These are phyloP conservation scores for Dryoscopus gambensis DNA, from an alignment of 2,113 vertebrate genomes.

Conservation along the genomic window DNA sequence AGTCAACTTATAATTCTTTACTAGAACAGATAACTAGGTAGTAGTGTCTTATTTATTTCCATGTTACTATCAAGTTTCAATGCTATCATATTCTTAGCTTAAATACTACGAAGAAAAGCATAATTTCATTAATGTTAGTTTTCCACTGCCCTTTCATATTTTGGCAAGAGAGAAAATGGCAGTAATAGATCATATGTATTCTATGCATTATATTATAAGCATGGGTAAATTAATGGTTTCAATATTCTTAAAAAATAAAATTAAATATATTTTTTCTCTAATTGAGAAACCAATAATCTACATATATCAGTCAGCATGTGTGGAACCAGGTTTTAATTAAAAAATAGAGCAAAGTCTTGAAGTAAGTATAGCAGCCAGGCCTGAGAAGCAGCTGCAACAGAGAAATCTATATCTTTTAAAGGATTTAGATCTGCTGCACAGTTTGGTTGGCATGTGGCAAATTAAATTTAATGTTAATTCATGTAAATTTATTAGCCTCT, in stretches of 20 bases:
- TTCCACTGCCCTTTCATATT: background rate
- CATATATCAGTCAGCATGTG: background rate
- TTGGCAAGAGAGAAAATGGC: background rate
- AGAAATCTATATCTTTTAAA: slow-evolving; percentile 1
- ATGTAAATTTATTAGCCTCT: slow-evolving; percentile 47
- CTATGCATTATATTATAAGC: background rate
- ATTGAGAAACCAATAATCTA: background rate
- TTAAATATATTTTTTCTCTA: background rate
- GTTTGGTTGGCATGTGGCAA: slow-evolving; percentile 59
- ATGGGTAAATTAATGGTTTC: background rate
- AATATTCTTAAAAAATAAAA: background rate
- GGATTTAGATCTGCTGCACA: slow-evolving; percentile 12
- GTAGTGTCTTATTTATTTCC: background rate
- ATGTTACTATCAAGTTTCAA: background rate
- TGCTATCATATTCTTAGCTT: background rate
- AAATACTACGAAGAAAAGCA: background rate
- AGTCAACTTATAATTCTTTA: background rate
- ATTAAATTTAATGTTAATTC: slow-evolving; percentile 59
- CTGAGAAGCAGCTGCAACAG: background rate
- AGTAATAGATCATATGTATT: background rate
- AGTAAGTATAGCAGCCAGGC: background rate
- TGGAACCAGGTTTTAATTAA: background rate
- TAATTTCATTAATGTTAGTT: background rate
- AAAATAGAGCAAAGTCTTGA: background rate
- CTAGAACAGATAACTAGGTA: too few relatives aligned